Percentiles rank a stretch among this genome's conserved stretches.
These are phyloP conservation scores for Acanthurus tractus DNA, from an alignment of 2,797 vertebrate genomes.

Conservation along the genomic window DNA sequence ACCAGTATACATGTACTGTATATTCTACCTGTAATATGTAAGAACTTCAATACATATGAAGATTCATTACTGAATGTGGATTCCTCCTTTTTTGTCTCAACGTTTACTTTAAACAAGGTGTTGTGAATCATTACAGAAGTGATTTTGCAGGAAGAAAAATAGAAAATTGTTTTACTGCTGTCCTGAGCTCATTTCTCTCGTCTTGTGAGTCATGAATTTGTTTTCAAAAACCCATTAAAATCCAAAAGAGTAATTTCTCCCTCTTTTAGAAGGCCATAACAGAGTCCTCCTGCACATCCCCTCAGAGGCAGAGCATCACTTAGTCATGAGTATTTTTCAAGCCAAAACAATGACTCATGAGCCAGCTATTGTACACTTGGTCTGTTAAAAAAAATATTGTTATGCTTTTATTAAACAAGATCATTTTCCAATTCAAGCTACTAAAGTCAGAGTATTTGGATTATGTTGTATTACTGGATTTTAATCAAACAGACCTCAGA, in stretches of 20 bases:
- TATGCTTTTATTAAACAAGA: conserved; percentile 20
- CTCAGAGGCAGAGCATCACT: not conserved
- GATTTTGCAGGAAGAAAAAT: not conserved
- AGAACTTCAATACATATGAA: conserved; percentile 71
- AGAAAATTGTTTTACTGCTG: not conserved
- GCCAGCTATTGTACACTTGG: not conserved
- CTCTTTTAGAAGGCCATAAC: not conserved
- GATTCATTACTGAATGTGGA: conserved; percentile 34
- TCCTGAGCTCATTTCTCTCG: not conserved
- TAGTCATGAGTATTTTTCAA: not conserved
- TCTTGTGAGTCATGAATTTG: not conserved
- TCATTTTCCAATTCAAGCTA: conserved; percentile 6
- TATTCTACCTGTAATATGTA: conserved; percentile 73
- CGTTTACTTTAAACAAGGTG: not conserved
- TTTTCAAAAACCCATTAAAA: conserved; percentile 7
- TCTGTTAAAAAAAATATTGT: not conserved
- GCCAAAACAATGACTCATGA: conserved; percentile 2
- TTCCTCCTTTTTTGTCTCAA: conserved; percentile 14
- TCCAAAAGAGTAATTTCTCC: not conserved
- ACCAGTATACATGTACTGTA: conserved; percentile 72
- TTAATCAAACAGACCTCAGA: too few species aligned
- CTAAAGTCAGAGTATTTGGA: too few species aligned
- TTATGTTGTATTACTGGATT: too few species aligned
- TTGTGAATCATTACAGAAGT: conserved; percentile 1
- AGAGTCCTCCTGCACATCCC: not conserved